Conservation (phyloP, 2,888 invertebrate genomes). For the Lasioglossum zephyrum region DNA sequence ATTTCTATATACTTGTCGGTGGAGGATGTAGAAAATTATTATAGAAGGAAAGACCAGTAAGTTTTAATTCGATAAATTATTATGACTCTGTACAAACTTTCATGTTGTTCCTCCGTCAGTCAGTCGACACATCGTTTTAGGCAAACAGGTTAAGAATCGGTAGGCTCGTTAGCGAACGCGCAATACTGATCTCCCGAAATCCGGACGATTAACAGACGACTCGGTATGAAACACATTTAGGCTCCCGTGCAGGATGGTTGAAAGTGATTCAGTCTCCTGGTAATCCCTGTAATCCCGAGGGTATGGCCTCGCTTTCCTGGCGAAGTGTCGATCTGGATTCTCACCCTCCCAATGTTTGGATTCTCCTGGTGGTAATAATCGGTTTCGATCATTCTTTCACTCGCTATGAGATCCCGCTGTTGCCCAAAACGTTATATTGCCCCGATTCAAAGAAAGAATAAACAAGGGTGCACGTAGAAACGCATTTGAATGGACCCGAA, state of each 20-base stretch:
- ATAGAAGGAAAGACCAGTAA: not conserved
- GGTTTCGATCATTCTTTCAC: conserved; percentile 52
- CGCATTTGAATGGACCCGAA: not conserved
- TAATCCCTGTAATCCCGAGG: conserved; percentile 81
- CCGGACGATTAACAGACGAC: conserved; percentile 77
- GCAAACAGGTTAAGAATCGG: not conserved
- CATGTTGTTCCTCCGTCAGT: not conserved
- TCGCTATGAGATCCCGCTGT: not conserved
- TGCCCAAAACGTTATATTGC: not conserved
- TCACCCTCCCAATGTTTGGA: conserved; percentile 33
- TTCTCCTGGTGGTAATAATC: conserved; percentile 54
- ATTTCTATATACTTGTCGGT: no score
- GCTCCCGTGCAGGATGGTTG: conserved; percentile 70
- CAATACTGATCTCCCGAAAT: conserved; percentile 73
- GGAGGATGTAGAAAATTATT: not conserved
- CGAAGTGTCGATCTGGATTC: conserved; percentile 52
- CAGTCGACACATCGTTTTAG: not conserved
- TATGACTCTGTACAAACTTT: not conserved
- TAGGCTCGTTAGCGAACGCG: conserved; percentile 31
- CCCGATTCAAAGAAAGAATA: not conserved
- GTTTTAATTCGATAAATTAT: not conserved
- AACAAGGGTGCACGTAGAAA: not conserved
- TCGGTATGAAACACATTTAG: conserved; percentile 73
- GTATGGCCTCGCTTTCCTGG: conserved; percentile 66
- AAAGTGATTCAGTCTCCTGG: conserved; percentile 81